phyloP scores from a whole-genome alignment of 2,797 vertebrate species.

The Sparidentex hasta region DNA sequence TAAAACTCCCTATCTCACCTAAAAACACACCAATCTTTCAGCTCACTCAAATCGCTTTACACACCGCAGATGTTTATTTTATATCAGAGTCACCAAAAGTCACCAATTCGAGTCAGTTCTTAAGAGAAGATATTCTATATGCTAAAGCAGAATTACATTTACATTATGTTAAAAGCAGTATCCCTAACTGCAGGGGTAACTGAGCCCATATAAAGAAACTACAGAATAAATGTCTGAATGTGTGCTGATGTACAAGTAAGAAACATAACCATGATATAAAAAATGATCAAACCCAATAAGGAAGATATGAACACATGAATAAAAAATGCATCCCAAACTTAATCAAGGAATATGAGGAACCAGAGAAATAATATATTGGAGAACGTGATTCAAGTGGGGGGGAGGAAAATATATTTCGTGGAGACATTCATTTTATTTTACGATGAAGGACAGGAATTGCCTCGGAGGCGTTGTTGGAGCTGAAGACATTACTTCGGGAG shows the following conservation, averaged over 20 bases:
- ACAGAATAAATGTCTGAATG: not conserved
- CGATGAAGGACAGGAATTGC: conserved; percentile 49
- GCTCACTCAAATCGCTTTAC: not conserved
- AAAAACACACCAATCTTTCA: not conserved
- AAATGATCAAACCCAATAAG: not conserved
- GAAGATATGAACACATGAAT: conserved; percentile 11
- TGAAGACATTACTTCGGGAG: conserved; percentile 46
- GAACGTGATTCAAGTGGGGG: conserved; percentile 29
- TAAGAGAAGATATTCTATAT: not conserved
- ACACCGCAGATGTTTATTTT: not conserved
- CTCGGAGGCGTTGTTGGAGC: conserved; percentile 34
- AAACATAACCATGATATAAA: not conserved
- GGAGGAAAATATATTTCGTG: conserved; percentile 38
- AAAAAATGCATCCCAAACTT: conserved; percentile 24
- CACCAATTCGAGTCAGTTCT: not conserved
- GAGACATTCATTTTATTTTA: conserved; percentile 61
- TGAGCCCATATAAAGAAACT: not conserved
- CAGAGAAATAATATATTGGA: conserved; percentile 40
- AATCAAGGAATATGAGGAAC: conserved; percentile 44
- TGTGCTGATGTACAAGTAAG: not conserved
- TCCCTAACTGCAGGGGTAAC: not conserved
- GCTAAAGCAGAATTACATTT: not conserved
- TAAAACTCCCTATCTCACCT: not conserved
- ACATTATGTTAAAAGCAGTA: not conserved
- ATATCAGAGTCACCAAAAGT: not conserved